phyloP scores from a whole-genome alignment of 2,888 invertebrate species.

The Palloptera scutellata region DNA sequence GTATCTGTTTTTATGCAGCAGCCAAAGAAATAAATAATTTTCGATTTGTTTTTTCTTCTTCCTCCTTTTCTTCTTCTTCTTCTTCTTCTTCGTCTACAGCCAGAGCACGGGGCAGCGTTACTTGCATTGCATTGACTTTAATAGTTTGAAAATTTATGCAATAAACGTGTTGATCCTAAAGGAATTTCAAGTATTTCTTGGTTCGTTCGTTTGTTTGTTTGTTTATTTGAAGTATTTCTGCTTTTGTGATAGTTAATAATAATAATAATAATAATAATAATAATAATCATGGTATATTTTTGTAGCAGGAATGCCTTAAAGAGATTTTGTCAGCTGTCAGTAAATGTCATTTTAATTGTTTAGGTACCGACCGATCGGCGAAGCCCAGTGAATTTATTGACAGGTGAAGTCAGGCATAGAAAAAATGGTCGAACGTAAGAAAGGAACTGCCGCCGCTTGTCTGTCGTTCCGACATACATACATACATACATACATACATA shows the following conservation, averaged over 20 bases:
- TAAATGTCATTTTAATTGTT: constrained; percentile 46
- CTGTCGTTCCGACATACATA: not conserved
- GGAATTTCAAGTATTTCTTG: not conserved
- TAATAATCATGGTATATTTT: constrained; percentile 5
- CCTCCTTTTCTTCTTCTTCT: constrained; percentile 15
- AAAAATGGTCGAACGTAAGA: not conserved
- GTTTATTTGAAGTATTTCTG: constrained; percentile 16
- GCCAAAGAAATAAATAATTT: constrained; percentile 39
- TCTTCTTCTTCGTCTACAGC: not conserved
- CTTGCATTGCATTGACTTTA: constrained; percentile 24
- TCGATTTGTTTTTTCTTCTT: constrained; percentile 2
- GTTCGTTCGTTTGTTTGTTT: not conserved
- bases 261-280: constrained; percentile 21
- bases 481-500: not conserved
- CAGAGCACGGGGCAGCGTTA: constrained; percentile 12
- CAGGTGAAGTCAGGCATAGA: constrained; percentile 28
- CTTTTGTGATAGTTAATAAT: too few species aligned
- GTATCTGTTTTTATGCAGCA: constrained; percentile 41
- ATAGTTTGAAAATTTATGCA: constrained; percentile 26
- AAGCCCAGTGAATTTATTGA: constrained; percentile 35
- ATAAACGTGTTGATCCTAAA: constrained; percentile 17
- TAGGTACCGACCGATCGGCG: constrained; percentile 24
- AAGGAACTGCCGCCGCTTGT: not conserved
- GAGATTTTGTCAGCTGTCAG: constrained; percentile 42
- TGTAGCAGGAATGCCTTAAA: constrained; percentile 22